Conservation (phyloP, 2,113 vertebrate genomes). For the Cheirogaleus medius region DNA sequence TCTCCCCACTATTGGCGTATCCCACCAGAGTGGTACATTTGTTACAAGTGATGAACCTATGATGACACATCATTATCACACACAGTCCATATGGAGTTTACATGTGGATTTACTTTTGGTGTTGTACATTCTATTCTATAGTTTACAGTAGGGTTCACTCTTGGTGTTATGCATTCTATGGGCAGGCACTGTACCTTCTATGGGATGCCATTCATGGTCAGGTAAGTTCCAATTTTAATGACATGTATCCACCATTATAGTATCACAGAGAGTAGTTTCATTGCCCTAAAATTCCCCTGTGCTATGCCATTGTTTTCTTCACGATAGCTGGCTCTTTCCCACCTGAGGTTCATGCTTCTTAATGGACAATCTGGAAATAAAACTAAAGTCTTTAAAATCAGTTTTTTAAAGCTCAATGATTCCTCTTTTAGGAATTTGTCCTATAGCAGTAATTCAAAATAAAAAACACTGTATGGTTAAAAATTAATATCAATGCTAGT, state of each 20-base stretch:
- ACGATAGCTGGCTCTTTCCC: not conserved
- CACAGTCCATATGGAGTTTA: no score
- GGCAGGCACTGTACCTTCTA: not conserved
- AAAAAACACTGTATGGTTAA: not conserved
- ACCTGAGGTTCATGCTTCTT: not conserved
- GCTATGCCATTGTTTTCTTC: not conserved
- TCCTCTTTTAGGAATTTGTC: not conserved
- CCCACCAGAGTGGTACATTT: not conserved
- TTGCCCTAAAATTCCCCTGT: not conserved
- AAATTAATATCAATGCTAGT: not conserved
- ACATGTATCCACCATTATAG: not conserved
- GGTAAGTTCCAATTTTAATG: not conserved
- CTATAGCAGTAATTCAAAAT: not conserved
- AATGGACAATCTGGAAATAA: not conserved
- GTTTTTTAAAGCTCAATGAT: not conserved
- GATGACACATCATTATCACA: not conserved
- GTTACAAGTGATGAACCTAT: not conserved
- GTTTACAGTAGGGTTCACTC: not conserved
- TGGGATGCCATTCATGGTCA: not conserved
- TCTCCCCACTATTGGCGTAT: not conserved
- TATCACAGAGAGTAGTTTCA: not conserved
- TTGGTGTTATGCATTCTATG: not conserved
- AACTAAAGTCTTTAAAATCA: not conserved
- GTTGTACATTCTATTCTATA: not conserved
- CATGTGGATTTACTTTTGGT: not conserved